phyloP scores from a whole-genome alignment of 2,797 vertebrate species.

The Manis pentadactyla region DNA sequence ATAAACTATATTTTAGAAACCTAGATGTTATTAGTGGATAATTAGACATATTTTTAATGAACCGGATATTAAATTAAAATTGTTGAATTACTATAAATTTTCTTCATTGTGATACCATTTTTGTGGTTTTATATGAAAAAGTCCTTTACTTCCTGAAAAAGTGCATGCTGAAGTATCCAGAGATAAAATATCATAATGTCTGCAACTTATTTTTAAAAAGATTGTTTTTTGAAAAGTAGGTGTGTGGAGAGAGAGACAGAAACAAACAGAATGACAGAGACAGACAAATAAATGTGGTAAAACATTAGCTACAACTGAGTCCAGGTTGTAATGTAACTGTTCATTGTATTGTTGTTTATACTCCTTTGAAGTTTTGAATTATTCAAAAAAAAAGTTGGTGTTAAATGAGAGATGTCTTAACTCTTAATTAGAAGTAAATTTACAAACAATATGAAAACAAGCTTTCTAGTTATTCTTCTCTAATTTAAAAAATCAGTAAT shows the following conservation, averaged over 20 bases:
- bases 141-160: not conserved
- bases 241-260: not conserved
- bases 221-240: too few species aligned
- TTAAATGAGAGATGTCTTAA: not conserved
- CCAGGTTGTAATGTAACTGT: not conserved
- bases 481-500: slow-evolving; percentile 6
- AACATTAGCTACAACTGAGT: not conserved
- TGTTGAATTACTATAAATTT: not conserved
- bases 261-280: not conserved
- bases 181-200: not conserved
- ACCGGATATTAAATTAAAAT: not conserved
- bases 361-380: not conserved
- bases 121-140: not conserved
- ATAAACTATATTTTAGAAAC: too few species aligned
- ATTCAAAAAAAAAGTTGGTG: not conserved
- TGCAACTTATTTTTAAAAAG: not conserved
- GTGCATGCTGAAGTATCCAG: not conserved
- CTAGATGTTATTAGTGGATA: not conserved
- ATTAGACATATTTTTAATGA: not conserved
- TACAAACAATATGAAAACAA: not conserved
- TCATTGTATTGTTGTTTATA: not conserved
- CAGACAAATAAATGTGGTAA: not conserved
- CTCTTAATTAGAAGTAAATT: not conserved
- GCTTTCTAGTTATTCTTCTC: not conserved
- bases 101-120: not conserved